These are phyloP conservation scores for Choreutis nemorana DNA, from an alignment of 2,888 invertebrate genomes.

Conservation along the genomic window DNA sequence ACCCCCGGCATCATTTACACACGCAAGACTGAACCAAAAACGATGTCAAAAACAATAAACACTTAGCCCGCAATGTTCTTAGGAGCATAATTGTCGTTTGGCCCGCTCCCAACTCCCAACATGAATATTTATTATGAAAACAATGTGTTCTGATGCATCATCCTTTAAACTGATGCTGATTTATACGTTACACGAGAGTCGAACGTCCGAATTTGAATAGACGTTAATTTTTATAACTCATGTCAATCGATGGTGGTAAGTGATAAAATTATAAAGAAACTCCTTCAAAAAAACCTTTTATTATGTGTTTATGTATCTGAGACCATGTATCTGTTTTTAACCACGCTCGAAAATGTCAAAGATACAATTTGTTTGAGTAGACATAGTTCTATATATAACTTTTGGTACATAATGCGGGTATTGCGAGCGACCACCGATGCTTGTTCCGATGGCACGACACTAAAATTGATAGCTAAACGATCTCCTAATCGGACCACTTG, in stretches of 20 bases:
- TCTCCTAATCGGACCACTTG: no score
- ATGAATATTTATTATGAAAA: constrained; percentile 25
- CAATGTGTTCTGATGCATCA: constrained; percentile 35
- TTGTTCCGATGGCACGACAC: constrained; percentile 23
- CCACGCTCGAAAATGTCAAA: no score
- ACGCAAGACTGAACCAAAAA: constrained; percentile 10
- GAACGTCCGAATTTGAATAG: constrained; percentile 11
- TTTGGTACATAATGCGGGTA: no score
- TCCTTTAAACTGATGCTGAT: constrained; percentile 27
- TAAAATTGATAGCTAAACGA: constrained; percentile 34
- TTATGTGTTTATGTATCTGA: no score
- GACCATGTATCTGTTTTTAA: no score
- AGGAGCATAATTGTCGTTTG: constrained; percentile 20
- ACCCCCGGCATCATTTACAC: no score
- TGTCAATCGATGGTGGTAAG: no score
- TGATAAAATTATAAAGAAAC: no score
- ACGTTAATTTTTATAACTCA: no score
- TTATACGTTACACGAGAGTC: constrained; percentile 32
- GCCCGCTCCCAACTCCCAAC: constrained; percentile 24
- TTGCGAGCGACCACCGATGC: constrained; percentile 1
- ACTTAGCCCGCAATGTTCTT: constrained; percentile 11
- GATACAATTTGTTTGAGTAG: no score
- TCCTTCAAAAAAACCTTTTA: no score
- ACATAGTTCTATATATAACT: no score
- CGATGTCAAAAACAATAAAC: constrained; percentile 13